Base-by-base conservation (phyloP, 64 coral and sea anemone genomes). In the Platygyra sinensis region DNA sequence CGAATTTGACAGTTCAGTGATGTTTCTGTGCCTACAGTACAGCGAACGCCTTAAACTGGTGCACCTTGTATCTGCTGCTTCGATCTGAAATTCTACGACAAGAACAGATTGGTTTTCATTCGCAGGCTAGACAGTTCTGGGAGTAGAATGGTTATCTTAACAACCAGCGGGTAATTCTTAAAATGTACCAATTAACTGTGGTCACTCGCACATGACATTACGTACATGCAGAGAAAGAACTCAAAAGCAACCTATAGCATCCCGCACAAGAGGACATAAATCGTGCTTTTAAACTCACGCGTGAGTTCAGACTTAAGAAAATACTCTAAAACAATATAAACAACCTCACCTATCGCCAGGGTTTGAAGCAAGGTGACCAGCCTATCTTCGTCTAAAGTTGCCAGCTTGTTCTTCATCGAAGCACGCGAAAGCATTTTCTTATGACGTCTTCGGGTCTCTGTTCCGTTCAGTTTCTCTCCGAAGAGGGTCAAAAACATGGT, bases 401-500 rank as follows among this genome's bases (percentile, higher is more conserved):
- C 90, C 90, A 18, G 14, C 18, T 16, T 32, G 74, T 72, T 92
- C 90, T 72, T 92, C 90, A n/a, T 92, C 90, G 25, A 92, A 92
- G 39, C 90, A 92, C 20, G 73, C 90, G 33, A 92, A 92, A 5
- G 90, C 90, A 60, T 92, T 92, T 49, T n/a, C 84, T 67, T 29
- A 92, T 92, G 5, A 92, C 90, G 72, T 92, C 90, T 76, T 92
- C 90, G 42, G 90, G 90, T n/a, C 30, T 92, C 90, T 11, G 90
- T 92, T 16, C 90, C 90, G 46, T 92, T 92, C 17, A 92, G n/a
- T 73, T 92, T 92, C 75, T 92, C 90, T 36, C 90, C 90, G 79
- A 92, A 92, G 24, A 92, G 36, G 22, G 90, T 92, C 62, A 92
- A 69, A 62, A 92, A 92, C 90, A 92, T 92, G 16, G 90, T 92